Percentiles rank a stretch among this genome's conserved stretches.
Conservation (phyloP, 2,113 vertebrate species). For the Channa maculata region DNA sequence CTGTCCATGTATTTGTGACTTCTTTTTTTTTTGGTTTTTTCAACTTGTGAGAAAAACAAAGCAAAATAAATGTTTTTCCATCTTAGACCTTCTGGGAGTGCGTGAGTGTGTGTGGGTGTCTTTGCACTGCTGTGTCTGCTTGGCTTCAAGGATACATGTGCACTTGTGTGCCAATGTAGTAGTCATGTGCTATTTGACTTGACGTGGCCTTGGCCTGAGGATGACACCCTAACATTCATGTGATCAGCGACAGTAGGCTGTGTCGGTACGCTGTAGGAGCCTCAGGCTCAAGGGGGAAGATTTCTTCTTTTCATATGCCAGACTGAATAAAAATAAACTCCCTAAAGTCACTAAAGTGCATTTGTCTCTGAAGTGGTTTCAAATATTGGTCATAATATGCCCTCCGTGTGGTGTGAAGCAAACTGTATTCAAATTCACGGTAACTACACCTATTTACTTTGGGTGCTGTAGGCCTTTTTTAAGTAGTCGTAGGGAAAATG, state of each 20-base stretch:
- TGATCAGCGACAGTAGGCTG: constrained; percentile 67
- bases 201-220: constrained; percentile 57
- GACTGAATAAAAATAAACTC: constrained; percentile 56
- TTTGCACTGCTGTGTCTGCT: not conserved
- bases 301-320: constrained; percentile 42
- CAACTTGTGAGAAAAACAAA: too few species aligned
- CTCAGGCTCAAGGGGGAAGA: constrained; percentile 37
- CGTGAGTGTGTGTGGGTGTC: not conserved
- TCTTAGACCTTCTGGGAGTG: constrained; percentile 3
- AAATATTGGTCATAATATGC: not conserved
- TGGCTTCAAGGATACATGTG: not conserved
- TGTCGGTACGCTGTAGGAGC: constrained; percentile 31
- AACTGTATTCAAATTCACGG: not conserved
- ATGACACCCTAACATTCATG: constrained; percentile 69
- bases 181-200: constrained; percentile 76
- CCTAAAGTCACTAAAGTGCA: constrained; percentile 24
- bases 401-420: not conserved
- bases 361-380: constrained; percentile 7
- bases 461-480: not conserved
- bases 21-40: constrained; percentile 33
- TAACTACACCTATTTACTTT: not conserved
- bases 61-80: constrained; percentile 14
- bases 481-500: not conserved
- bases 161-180: constrained; percentile 55
- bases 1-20: not conserved